phyloP scores from a whole-genome alignment of 2,888 invertebrate species.

The Lasioglossum calceatum region DNA sequence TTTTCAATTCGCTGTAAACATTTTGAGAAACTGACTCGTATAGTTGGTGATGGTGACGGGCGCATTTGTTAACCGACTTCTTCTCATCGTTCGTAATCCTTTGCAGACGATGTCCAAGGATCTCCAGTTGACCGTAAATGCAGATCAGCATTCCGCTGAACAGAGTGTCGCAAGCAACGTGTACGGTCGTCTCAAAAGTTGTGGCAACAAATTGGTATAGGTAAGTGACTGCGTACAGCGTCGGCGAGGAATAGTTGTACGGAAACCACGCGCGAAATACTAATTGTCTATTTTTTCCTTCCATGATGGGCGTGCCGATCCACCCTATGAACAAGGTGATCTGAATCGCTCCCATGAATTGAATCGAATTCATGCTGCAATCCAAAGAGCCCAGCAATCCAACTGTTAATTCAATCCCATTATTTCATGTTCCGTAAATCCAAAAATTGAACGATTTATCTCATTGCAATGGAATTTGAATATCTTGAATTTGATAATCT shows the following conservation, averaged over 20 bases:
- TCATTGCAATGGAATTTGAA: too few species aligned
- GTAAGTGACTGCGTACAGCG: constrained; percentile 42
- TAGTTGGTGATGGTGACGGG: constrained; percentile 51
- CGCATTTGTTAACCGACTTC: constrained; percentile 31
- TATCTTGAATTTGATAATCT: too few species aligned
- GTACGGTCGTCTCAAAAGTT: constrained; percentile 42
- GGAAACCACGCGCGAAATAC: constrained; percentile 56
- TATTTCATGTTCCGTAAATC: too few species aligned
- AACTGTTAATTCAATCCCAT: too few species aligned
- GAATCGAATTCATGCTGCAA: too few species aligned
- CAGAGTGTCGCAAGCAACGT: constrained; percentile 69
- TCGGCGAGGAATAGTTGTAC: constrained; percentile 48
- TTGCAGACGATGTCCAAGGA: constrained; percentile 55
- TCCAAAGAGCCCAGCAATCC: too few species aligned
- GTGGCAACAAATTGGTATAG: constrained; percentile 33
- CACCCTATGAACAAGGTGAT: neutral
- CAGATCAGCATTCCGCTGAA: constrained; percentile 65
- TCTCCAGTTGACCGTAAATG: constrained; percentile 70
- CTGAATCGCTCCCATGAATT: constrained; percentile 18
- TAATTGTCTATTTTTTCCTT: constrained; percentile 21
- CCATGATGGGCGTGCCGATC: constrained; percentile 15
- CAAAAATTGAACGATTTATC: too few species aligned
- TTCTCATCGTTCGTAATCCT: neutral
- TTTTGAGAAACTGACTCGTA: constrained; percentile 34
- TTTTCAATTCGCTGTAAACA: too few species aligned